Percentiles rank a stretch among this genome's conserved stretches.
Evolutionary conservation across 2,113 vertebrate genomes (phyloP).

Genomic region (Romanogobio albipinnatus): DNA sequence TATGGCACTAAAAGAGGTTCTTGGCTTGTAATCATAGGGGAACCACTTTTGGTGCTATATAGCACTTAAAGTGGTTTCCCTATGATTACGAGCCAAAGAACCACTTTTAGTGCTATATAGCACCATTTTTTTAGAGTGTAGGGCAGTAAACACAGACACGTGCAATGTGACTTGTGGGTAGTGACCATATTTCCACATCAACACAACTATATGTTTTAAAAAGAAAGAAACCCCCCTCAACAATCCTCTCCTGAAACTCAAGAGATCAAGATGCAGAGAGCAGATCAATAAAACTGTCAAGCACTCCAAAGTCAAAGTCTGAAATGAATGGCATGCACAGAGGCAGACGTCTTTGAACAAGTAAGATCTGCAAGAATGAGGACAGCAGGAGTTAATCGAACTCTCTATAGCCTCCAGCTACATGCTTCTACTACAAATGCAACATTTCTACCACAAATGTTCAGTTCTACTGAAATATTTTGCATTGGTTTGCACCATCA

Average conservation of each 20-base stretch:
- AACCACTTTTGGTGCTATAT: no score
- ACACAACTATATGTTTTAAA: not conserved
- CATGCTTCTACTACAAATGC: not conserved
- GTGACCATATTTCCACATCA: slow-evolving; percentile 27
- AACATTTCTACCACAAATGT: not conserved
- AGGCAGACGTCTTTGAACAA: not conserved
- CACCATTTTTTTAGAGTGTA: not conserved
- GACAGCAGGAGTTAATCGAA: slow-evolving; percentile 1
- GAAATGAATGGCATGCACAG: slow-evolving; percentile 23
- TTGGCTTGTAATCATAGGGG: no score
- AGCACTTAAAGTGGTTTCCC: no score
- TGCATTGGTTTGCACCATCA: not conserved
- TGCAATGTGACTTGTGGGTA: not conserved
- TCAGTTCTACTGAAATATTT: not conserved
- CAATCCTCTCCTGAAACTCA: slow-evolving; percentile 5
- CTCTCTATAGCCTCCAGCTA: not conserved
- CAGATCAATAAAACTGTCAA: not conserved
- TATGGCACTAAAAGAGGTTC: no score
- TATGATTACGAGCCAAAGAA: no score
- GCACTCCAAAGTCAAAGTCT: not conserved
- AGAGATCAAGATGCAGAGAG: slow-evolving; percentile 1
- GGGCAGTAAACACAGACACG: not conserved
- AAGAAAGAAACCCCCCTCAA: slow-evolving; percentile 1
- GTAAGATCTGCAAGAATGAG: slow-evolving; percentile 14
- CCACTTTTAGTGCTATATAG: no score